Evolutionary conservation across 2,113 vertebrate species (phyloP).

Genomic region (Sclerurus mexicanus): DNA sequence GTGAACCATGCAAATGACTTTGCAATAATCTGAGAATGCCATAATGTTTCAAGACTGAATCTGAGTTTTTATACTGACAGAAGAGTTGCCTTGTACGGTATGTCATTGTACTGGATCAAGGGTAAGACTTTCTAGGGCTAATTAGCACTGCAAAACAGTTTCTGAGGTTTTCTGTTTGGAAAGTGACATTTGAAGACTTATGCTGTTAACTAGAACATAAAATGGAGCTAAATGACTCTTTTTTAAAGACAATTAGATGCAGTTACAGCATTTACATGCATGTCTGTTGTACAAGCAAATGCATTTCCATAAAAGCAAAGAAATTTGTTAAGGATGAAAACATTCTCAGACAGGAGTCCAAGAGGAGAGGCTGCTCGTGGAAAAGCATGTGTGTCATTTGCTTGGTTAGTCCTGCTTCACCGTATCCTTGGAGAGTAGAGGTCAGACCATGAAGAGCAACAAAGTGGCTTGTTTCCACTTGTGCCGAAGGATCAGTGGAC

Average conservation of each 20-base stretch:
- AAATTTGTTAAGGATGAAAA: background rate
- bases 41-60: background rate
- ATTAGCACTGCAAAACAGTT: background rate
- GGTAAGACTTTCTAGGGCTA: background rate
- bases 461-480: background rate
- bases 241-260: background rate
- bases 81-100: background rate
- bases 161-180: background rate
- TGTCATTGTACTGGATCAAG: background rate
- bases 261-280: background rate
- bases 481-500: background rate
- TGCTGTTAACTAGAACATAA: background rate
- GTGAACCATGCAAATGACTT: background rate
- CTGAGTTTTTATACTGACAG: background rate
- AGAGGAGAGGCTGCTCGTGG: background rate
- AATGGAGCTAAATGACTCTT: background rate
- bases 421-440: background rate
- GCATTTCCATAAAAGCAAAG: background rate
- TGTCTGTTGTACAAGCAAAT: background rate
- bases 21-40: background rate
- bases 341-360: background rate
- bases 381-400: background rate
- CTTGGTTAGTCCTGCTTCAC: background rate
- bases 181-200: conserved; percentile 1
- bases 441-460: background rate